These are phyloP conservation scores for Desoria tigrina DNA, from an alignment of 2,888 invertebrate species.

Conservation along the genomic window DNA sequence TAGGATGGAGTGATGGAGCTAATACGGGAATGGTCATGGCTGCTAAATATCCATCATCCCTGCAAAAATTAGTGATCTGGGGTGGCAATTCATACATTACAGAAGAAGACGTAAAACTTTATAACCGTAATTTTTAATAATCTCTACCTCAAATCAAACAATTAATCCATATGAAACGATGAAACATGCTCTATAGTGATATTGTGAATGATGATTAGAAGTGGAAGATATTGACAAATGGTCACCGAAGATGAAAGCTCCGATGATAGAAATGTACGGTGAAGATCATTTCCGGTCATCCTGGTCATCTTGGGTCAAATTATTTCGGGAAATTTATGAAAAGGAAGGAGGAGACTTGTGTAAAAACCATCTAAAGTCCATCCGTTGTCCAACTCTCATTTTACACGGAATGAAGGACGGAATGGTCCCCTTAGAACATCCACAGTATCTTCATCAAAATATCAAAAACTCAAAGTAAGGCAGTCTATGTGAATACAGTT, in stretches of 20 bases:
- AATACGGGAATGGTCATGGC: constrained; percentile 76
- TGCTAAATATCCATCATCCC: constrained; percentile 66
- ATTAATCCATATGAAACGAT: too few species aligned
- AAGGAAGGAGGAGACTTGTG: constrained; percentile 76
- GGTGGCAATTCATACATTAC: constrained; percentile 75
- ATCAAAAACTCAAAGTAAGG: constrained; percentile 69
- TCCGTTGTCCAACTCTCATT: constrained; percentile 75
- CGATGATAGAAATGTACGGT: constrained; percentile 73
- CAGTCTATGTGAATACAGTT: not conserved
- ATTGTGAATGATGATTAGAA: too few species aligned
- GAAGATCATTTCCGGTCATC: constrained; percentile 57
- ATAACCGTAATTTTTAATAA: constrained; percentile 67
- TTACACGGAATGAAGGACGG: constrained; percentile 82
- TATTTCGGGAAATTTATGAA: constrained; percentile 53
- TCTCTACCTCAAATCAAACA: too few species aligned
- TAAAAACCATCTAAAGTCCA: constrained; percentile 64
- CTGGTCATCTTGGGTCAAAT: constrained; percentile 5
- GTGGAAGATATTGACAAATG: constrained; percentile 72
- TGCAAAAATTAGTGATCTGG: constrained; percentile 75
- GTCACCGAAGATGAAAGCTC: constrained; percentile 75
- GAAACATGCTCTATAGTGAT: too few species aligned
- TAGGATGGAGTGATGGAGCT: constrained; percentile 92
- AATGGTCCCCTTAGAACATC: constrained; percentile 73
- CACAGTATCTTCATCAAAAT: constrained; percentile 68
- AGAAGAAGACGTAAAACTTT: constrained; percentile 67